phyloP scores from a whole-genome alignment of 2,113 vertebrate species.

The Burhinus oedicnemus region DNA sequence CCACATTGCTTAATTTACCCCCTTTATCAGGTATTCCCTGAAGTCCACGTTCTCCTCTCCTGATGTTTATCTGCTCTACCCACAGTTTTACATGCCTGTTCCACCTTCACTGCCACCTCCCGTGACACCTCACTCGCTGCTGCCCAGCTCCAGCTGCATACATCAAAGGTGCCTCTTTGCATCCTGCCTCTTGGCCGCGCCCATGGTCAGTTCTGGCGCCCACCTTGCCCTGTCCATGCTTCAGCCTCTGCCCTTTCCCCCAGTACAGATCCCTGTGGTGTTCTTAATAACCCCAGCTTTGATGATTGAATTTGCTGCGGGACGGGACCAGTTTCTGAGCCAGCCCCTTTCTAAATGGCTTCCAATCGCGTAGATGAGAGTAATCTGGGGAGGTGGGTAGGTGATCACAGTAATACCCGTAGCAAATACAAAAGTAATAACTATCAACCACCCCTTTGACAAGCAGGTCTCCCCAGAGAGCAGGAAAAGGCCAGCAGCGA shows the following conservation, averaged over 20 bases:
- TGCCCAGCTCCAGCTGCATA: not conserved
- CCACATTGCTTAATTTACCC: not conserved
- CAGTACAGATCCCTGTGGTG: accelerated
- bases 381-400: not conserved
- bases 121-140: not conserved
- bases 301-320: not conserved
- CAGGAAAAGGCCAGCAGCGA: not conserved
- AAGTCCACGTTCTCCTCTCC: accelerated
- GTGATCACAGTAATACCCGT: not conserved
- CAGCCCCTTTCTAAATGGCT: not conserved
- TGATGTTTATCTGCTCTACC: not conserved
- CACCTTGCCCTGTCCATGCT: not conserved
- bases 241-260: not conserved
- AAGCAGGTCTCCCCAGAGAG: not conserved
- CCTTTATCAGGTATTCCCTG: not conserved
- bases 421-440: not conserved
- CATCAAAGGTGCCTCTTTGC: not conserved
- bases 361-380: not conserved
- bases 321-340: not conserved
- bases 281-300: not conserved
- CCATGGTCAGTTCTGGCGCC: too few relatives aligned
- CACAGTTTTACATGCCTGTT: not conserved
- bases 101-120: not conserved
- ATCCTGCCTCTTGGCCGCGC: not conserved
- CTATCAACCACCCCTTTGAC: not conserved